Conservation (phyloP, 2,888 invertebrate genomes). For the Leptinotarsa tumamoca region DNA sequence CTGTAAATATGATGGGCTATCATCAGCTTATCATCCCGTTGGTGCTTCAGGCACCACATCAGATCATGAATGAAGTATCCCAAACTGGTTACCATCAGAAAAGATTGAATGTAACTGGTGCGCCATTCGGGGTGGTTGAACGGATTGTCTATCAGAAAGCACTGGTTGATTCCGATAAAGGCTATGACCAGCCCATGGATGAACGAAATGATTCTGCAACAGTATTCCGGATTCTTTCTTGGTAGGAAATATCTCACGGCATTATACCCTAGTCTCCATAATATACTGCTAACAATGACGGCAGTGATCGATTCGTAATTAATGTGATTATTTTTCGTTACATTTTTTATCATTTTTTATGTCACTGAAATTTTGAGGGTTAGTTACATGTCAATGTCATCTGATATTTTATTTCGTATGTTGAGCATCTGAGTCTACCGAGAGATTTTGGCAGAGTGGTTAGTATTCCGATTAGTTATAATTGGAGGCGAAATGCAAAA, state of each 20-base stretch:
- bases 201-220: conserved; percentile 55
- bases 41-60: conserved; percentile 64
- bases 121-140: conserved; percentile 58
- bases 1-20: conserved; percentile 70
- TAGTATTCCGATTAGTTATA: too few species aligned
- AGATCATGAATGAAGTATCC: conserved; percentile 75
- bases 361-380: conserved; percentile 28
- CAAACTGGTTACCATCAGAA: conserved; percentile 71
- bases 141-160: conserved; percentile 59
- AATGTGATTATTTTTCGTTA: conserved; percentile 42
- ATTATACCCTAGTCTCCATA: conserved; percentile 56
- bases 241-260: conserved; percentile 41
- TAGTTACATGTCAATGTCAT: conserved; percentile 7
- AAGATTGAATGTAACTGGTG: conserved; percentile 55
- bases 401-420: background rate
- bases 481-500: too few species aligned
- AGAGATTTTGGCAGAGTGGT: too few species aligned
- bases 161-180: conserved; percentile 59
- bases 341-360: conserved; percentile 30
- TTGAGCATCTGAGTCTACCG: too few species aligned
- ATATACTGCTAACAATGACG: conserved; percentile 42
- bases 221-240: conserved; percentile 56
- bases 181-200: conserved; percentile 58
- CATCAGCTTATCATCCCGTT: conserved; percentile 64
- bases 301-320: conserved; percentile 48